Base-by-base conservation (phyloP, 2,888 invertebrate genomes). In the Melinopterus prodromus region DNA sequence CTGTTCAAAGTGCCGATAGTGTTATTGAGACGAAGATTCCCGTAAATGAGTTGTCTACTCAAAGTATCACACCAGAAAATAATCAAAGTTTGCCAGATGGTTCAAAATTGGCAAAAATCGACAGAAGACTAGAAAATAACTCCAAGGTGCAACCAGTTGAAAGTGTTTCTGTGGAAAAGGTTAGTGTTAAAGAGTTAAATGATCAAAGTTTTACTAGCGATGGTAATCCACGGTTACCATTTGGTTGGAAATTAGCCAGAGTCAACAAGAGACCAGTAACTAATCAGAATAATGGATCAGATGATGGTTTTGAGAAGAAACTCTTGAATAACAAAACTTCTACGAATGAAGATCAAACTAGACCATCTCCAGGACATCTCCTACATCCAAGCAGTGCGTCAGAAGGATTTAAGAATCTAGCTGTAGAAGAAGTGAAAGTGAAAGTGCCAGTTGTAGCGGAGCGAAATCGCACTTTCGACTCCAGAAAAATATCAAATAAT, bases 231-330 rank as follows among this genome's bases (percentile, higher is more conserved):
- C 12, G 16, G 14, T 26, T 71, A 7, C 74, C 74, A 74, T 74
- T 74, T 74, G 74, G 74, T 36, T 35, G 74, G 74, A 74, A n/a
- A 36, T 35, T 36, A 15, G 74, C 35, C 15, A 74, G 37, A 74
- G 12, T 74, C 2, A 74, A 74, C 2, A 35, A 37, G 15, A 74
- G 35, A 74, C 37, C 37, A 36, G n/a, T 37, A 12, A 26, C 16
- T 35, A n/a, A 26, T 1, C n/a, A 15, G 14, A 9, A 38, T 6
- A 38, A 9, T 53, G 53, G 1, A 53, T 53, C 26, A 70, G 9
- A 12, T 16, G 9, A 70, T 70, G 70, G 16, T 16, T 70, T 9
- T 9, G 16, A 69, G 15, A 15, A 69, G 3, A 15, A 69, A 2
- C 14, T 69, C 14, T n/a, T n/a, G 14, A 69, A 3, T 69, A 15